Evolutionary conservation across 2,113 vertebrate species (phyloP).

Genomic region (Typhlomys cinereus): DNA sequence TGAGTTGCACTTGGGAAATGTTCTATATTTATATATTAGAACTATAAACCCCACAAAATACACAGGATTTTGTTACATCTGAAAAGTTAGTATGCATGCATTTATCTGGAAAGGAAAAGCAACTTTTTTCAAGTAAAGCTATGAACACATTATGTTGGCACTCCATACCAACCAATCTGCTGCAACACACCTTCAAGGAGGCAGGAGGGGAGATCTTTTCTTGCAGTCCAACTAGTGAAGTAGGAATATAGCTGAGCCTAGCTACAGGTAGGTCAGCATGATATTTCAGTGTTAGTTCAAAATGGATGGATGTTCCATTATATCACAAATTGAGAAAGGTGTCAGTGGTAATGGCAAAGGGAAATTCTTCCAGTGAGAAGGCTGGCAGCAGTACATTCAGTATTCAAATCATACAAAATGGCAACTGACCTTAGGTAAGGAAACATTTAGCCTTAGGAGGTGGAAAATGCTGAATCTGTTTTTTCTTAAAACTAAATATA

Average conservation of each 20-base stretch:
- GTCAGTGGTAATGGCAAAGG: not conserved
- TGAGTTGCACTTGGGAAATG: not conserved
- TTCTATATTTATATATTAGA: not conserved
- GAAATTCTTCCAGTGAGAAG: not conserved
- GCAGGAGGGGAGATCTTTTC: not conserved
- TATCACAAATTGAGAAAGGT: not conserved
- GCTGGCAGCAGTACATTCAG: not conserved
- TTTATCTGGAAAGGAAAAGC: not conserved
- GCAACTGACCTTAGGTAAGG: not conserved
- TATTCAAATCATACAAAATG: not conserved
- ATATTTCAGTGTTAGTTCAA: constrained; percentile 1
- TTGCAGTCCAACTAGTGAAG: not conserved
- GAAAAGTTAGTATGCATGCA: not conserved
- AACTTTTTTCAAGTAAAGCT: not conserved
- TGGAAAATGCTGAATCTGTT: not conserved
- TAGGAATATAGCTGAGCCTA: not conserved
- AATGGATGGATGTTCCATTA: not conserved
- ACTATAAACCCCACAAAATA: not conserved
- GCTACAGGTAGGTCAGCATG: not conserved
- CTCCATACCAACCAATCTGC: not conserved
- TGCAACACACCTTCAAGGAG: not conserved
- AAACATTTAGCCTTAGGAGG: not conserved
- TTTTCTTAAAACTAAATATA: not conserved
- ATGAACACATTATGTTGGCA: not conserved
- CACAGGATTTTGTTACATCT: not conserved